Base-by-base conservation (phyloP, 1,140 invertebrate species). In the Tigriopus japonicus region DNA sequence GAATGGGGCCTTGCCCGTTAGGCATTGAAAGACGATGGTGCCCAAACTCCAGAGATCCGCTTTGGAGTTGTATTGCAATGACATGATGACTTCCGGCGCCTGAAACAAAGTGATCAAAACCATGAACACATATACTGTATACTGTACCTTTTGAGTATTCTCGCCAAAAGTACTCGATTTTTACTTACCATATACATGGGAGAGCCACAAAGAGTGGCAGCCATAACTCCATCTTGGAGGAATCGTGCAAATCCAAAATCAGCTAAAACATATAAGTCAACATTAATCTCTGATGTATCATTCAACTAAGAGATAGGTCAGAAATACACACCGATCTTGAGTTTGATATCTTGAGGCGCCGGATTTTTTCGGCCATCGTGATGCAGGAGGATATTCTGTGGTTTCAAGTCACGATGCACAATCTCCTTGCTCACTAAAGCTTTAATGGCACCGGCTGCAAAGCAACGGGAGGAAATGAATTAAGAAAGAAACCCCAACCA, bases 21-120 rank as follows among this genome's bases (percentile, higher is more conserved):
- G 77, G 77, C 94, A 98, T 71, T 98, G 95, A 75, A 92, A 99
- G 43, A 98, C 87, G 65, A 99, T 98, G 7, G 95, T 98, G 53
- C 96, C 96, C 63, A 99, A 78, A 63, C 91, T 96, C 95, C 95
- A 99, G 60, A 98, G 76, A 75, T 98, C 95, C 45, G 95, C 96
- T 76, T 98, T 98, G 14, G 92, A 92, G 75, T 96, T 90, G 71
- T 99, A 99, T 69, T 97, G 89, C 53, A 94, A 74, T 1, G 93
- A 97, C 94, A 98, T 98, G 65, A 99, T 98, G 41, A 99, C 95
- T 80, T 99, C 94, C 0, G 94, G 93, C 35, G 93, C 93, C 85
- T 87, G 71, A 10, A 61, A 49, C n/a, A 28, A n/a, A 43, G 12
- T 62, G 54, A 15, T 12, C 21, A 62, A 45, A 45, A 55, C 58